Evolutionary conservation across 2,797 vertebrate species (phyloP), one percentile per base, ranked within the genome.

Genomic region (Cryptoprocta ferox): DNA sequence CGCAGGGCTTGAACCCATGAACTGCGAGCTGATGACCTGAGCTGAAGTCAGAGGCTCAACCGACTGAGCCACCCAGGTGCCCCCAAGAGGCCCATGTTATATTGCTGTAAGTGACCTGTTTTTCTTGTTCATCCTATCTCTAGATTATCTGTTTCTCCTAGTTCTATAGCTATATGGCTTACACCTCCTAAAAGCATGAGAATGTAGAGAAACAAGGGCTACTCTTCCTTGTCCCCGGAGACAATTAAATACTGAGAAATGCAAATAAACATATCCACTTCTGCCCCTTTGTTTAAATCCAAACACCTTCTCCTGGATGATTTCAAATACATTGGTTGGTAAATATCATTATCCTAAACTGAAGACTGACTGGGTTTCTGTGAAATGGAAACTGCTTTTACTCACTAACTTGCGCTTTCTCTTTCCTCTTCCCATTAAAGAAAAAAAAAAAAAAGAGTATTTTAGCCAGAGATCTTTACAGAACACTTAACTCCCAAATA

Each of bases 391-490:
- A 97, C n/a, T 56, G 35, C 56, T 95, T 97, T 98, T 45, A 96
- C 53, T 94, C 30, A 97, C 28, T 95, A 94, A 88, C 59, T 63
- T 61, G 42, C 3, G 19, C 28, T 81, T 92, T 81, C 37, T 92
- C 66, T 81, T 95, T 97, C 96, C 95, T 89, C 96, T 87, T 95
- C 19, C 80, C 85, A 94, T 73, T 98, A 26, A 75, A 75, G 65
- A 86, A 65, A 66, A 68, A 56, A 96, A 96, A 81, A 94, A 68
- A 56, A 96, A 96, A 81, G 93, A 84, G 30, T 2, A 85, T 97
- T 98, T 97, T 93, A 98, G 92, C 73, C 85, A 75, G 89, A 97
- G 97, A 98, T 96, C 97, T 98, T 96, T 97, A 91, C 95, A 98
- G 89, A 97, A 97, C 83, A 93, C 97, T 98, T 90, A 98, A 97